These are phyloP conservation scores for Leptodactylus fuscus DNA, from an alignment of 2,113 vertebrate species.

Conservation along the genomic window DNA sequence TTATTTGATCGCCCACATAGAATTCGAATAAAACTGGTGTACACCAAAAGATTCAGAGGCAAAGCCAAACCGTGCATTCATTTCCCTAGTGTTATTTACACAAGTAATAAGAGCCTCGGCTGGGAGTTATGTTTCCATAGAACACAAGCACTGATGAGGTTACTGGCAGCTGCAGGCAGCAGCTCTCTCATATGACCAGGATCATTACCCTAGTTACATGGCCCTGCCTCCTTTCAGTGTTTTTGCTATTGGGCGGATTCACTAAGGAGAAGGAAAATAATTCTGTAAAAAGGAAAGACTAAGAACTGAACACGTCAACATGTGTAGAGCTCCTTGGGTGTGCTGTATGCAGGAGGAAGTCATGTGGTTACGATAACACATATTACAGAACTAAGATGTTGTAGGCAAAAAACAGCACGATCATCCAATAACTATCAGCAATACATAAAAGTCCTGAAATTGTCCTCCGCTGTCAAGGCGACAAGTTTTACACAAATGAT, in stretches of 20 bases:
- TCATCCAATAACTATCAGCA: neutral
- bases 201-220: neutral
- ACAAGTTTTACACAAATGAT: too few species aligned
- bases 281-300: neutral
- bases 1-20: too few species aligned
- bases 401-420: too few species aligned
- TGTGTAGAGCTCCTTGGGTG: neutral
- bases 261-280: neutral
- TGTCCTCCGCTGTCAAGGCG: too few species aligned
- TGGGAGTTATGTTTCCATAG: neutral
- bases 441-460: neutral
- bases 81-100: neutral
- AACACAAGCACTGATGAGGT: constrained; percentile 3
- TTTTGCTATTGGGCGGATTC: constrained; percentile 21
- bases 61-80: neutral
- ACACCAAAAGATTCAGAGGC: neutral
- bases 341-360: neutral
- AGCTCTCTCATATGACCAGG: constrained; percentile 40
- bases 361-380: neutral
- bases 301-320: constrained; percentile 36
- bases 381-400: neutral
- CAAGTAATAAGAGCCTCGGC: neutral
- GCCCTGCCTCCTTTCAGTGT: constrained; percentile 17
- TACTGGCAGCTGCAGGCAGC: neutral
- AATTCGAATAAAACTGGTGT: neutral